Evolutionary conservation across 2,797 vertebrate genomes (phyloP), one percentile per base, ranked within the genome.

Genomic region (Pseudotriccus pelzelni): DNA sequence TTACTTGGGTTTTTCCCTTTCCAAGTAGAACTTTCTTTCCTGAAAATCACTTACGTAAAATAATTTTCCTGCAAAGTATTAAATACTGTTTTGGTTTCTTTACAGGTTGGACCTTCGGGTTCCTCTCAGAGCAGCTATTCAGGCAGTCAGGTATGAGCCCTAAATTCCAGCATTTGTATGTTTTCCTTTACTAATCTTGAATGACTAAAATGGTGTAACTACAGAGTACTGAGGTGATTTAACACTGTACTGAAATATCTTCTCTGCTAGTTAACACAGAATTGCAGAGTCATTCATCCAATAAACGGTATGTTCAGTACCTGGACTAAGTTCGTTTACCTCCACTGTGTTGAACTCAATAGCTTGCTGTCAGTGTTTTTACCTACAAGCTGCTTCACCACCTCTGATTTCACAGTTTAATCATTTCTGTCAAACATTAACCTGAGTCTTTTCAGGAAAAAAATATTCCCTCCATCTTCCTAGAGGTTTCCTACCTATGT

Each of bases 51-150:
- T 63, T 64, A 16, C 19, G 52, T 62, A 69, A 85, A 91, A 83
- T 32, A 16, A 16, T 4, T 52, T 74, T 68, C 68, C 68, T 89
- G 28, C 10, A 66, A 89, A 66, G 36, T 82, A 66, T 43, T 68
- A 68, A 86, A 41, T 28, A 46, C 2, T 4, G 17, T 46, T 74
- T 52, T 83, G 19, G 0, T 56, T 94, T 94, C 32, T 79, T 85
- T 76, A 44, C 55, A 97, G 96, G 39, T 91, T 75, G 92, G 89
- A 74, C 95, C 96, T 72, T 91, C 95, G 0, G 0, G 72, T 76
- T 95, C 94, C 49, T 94, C 96, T 83, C 93, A 95, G 62, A 94
- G 0, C 36, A 85, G 34, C 34, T 94, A 93, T 73, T 95, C 89
- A 32, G 8, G 88, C 28, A 37, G 68, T 46, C 72, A 95, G 90